Base-by-base conservation (phyloP, 1,140 invertebrate species). In the Drosophila orosa region DNA sequence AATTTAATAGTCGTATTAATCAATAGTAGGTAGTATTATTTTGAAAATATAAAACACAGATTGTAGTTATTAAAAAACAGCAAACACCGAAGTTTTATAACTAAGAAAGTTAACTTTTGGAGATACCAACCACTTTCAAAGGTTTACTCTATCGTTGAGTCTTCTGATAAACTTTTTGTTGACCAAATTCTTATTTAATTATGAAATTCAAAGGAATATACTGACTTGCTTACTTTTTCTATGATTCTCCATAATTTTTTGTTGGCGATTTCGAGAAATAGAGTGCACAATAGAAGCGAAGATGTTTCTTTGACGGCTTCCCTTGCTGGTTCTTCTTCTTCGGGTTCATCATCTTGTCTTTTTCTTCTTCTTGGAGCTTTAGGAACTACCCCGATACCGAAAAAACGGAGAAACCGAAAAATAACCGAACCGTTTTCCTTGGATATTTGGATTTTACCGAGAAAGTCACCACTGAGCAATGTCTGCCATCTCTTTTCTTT, bases 381-480 rank as follows among this genome's bases (percentile, higher is more conserved):
- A 42, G 61, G 44, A 71, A 56, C 75, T 71, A 78, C 75, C 75
- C 76, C 74, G 52, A 58, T 39, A 74, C 31, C 71, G 57, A 50
- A 35, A 52, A 52, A 55, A 25, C 15, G 27, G 45, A 67, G 48
- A 54, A 47, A 74, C 50, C 66, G 57, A 59, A 50, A 42, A 63
- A n/a, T 17, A 24, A 54, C 39, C 55, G 62, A 48, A 77, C 48
- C 62, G 62, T 25, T 33, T 60, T 62, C 24, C 58, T 35, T 66
- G 13, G 19, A 35, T 54, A 17, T 25, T 50, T 40, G 45, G 35
- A 66, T 35, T 75, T 59, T 50, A 42, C 37, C 40, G 33, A 65
- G 56, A 78, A 78, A 78, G 76, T 78, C 76, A 78, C 76, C 76
- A 78, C 76, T 73, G 74, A 78, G 63, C 58, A 65, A 65, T 55